Base-by-base conservation (phyloP, 2,888 invertebrate genomes). In the Brenthis daphne region DNA sequence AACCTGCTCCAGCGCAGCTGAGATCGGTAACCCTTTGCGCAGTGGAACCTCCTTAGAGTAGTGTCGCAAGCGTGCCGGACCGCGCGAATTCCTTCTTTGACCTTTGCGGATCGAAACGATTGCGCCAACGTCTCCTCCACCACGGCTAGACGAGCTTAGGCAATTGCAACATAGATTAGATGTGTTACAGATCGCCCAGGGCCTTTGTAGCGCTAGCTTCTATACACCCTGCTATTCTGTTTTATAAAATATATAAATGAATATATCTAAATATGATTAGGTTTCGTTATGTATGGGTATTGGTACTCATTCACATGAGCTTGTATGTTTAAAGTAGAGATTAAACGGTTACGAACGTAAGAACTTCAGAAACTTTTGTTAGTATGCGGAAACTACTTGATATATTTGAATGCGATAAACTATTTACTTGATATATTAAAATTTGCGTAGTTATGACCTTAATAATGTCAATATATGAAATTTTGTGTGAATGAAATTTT, bases 51-150 rank as follows among this genome's bases (percentile, higher is more conserved):
- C 87, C 84, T 82, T 80, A 81, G 58, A 66, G 82, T 79, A 76
- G 87, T 90, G 90, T 89, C 82, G 91, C 86, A 90, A 90, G 84
- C 77, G 74, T 77, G 83, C 89, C 84, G 91, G 91, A 90, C 91
- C 82, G 91, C 90, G 91, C 90, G 83, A 91, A 92, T 92, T 90
- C 92, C 91, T 91, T 86, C 89, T 87, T 82, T 91, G 91, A 92
- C 92, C 92, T 92, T 91, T 92, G 91, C 86, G 88, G 89, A 90
- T 89, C 86, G 90, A 72, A 89, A 86, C 85, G 89, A 90, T 90
- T 91, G 91, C 91, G 77, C 87, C 87, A 89, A 84, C 80, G 82
- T 82, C 86, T 89, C 86, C 88, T 90, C 88, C 80, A 85, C 80
- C 80, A 80, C 81, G 86, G 82, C 89, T 88, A 88, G 88, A 89